These are phyloP conservation scores for Neopelma chrysocephalum DNA, from an alignment of 2,797 vertebrate genomes.

Conservation along the genomic window DNA sequence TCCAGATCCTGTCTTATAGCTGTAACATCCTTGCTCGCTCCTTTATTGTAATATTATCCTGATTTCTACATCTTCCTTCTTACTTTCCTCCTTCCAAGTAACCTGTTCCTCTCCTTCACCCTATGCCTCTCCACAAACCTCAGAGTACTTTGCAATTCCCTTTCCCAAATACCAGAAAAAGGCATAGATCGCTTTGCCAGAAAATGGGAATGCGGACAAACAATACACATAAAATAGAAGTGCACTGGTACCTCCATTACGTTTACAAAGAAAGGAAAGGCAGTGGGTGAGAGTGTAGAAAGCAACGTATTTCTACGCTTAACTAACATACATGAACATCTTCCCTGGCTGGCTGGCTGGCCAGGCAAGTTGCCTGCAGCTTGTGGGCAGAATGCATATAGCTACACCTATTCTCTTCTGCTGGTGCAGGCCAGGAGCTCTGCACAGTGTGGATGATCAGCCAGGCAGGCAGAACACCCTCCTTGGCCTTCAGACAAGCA, in stretches of 20 bases:
- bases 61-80: not conserved
- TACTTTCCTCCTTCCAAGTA: not conserved
- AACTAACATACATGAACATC: fast-evolving
- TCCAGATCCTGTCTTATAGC: not conserved
- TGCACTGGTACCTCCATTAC: fast-evolving
- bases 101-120: not conserved
- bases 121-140: not conserved
- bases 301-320: not conserved
- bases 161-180: not conserved
- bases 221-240: not conserved
- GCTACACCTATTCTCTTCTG: not conserved
- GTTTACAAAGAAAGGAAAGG: not conserved
- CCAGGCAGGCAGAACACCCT: not conserved
- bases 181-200: not conserved
- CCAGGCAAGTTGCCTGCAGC: not conserved
- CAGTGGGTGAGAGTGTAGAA: not conserved
- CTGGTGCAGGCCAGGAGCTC: not conserved
- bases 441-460: not conserved
- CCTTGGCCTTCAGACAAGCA: not conserved
- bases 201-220: not conserved
- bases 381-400: not conserved
- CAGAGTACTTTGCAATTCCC: not conserved
- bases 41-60: not conserved
- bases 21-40: not conserved
- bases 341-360: not conserved